phyloP scores from a whole-genome alignment of 2,888 invertebrate genomes.

The Dermolepida albohirtum region DNA sequence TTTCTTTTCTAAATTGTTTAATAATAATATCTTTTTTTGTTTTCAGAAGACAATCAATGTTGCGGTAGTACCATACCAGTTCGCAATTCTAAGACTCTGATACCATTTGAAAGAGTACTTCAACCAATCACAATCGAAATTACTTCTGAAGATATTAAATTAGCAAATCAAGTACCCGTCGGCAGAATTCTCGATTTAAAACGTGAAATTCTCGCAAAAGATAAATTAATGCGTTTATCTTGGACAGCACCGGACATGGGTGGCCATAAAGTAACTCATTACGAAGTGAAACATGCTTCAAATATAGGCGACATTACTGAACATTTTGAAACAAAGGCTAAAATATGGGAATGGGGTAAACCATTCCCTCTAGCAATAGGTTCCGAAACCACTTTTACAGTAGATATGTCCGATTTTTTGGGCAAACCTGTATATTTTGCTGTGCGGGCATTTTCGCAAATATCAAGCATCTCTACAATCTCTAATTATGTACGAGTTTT shows the following conservation, averaged over 20 bases:
- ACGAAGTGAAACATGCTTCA: conserved; percentile 67
- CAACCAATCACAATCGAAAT: conserved; percentile 66
- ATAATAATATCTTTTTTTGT: conserved; percentile 32
- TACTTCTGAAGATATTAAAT: conserved; percentile 60
- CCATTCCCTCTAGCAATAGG: conserved; percentile 67
- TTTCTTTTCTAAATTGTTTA: background rate
- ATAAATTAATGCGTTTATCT: conserved; percentile 67
- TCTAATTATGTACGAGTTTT: conserved; percentile 70
- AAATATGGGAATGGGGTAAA: conserved; percentile 64
- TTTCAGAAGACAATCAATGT: conserved; percentile 64
- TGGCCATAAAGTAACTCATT: conserved; percentile 66
- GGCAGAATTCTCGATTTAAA: conserved; percentile 70
- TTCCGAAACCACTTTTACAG: conserved; percentile 67
- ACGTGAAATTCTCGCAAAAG: conserved; percentile 64
- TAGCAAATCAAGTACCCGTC: conserved; percentile 60
- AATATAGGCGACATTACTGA: conserved; percentile 65
- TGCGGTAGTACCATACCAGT: conserved; percentile 69
- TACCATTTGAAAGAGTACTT: conserved; percentile 68
- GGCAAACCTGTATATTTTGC: conserved; percentile 69
- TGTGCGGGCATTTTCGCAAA: conserved; percentile 66
- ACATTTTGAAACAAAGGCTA: conserved; percentile 64
- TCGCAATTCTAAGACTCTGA: conserved; percentile 65
- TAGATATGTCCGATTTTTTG: conserved; percentile 66
- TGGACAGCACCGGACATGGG: conserved; percentile 74
- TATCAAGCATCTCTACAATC: conserved; percentile 60